Conservation (phyloP, 92 coral and sea anemone genomes). For the Porites rus region DNA sequence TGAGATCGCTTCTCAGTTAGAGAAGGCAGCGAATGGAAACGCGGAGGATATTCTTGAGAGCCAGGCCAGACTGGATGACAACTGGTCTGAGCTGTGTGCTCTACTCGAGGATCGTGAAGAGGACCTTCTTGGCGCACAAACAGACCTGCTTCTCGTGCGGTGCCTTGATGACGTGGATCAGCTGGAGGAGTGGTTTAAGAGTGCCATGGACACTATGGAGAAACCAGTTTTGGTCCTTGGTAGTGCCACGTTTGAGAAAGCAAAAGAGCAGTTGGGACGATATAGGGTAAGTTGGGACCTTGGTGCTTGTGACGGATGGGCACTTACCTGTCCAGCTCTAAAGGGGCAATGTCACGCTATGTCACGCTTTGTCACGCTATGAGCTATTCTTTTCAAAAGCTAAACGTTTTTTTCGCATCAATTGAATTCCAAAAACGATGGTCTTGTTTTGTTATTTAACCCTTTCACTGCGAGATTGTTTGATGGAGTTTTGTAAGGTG, state of each 20-base stretch:
- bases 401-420: too few species aligned
- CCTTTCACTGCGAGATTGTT: too few species aligned
- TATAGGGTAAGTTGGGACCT: constrained; percentile 62
- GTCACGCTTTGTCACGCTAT: too few species aligned
- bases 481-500: too few species aligned
- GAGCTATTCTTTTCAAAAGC: too few species aligned
- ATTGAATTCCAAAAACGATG: too few species aligned
- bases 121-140: constrained; percentile 80
- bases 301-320: too few species aligned
- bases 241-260: constrained; percentile 79
- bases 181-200: constrained; percentile 77
- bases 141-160: constrained; percentile 73
- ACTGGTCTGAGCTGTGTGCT: constrained; percentile 93
- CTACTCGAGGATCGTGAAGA: constrained; percentile 92
- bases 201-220: constrained; percentile 57
- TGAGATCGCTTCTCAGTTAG: constrained; percentile 73
- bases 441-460: too few species aligned
- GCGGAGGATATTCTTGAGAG: constrained; percentile 79
- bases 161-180: constrained; percentile 76
- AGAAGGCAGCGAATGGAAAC: constrained; percentile 81
- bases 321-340: too few species aligned
- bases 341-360: too few species aligned
- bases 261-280: constrained; percentile 73
- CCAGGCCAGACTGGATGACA: constrained; percentile 77
- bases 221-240: constrained; percentile 77